Percentiles rank a stretch among this genome's conserved stretches.
Conservation (phyloP, 2,113 vertebrate genomes). For the Psephotus haematonotus region DNA sequence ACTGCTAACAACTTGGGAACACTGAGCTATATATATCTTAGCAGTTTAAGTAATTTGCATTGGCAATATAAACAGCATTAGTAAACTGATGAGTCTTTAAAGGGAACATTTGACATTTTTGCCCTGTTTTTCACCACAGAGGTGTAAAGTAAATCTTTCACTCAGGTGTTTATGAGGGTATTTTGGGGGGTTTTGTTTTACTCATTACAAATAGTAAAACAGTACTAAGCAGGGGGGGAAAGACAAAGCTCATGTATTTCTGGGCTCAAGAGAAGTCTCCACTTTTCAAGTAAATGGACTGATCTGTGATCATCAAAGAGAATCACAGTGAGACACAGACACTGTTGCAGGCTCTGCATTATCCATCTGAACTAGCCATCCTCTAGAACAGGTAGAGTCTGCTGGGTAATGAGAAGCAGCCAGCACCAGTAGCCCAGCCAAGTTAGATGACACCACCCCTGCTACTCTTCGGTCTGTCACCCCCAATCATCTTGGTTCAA, state of each 20-base stretch:
- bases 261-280: background rate
- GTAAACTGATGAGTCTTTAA: background rate
- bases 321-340: background rate
- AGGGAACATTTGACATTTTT: background rate
- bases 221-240: background rate
- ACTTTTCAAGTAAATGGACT: background rate
- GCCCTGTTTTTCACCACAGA: background rate
- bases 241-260: background rate
- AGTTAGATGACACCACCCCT: background rate
- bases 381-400: background rate
- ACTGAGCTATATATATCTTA: background rate
- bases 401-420: background rate
- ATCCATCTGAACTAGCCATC: background rate
- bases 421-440: background rate
- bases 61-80: background rate
- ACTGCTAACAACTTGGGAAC: background rate
- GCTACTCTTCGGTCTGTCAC: background rate
- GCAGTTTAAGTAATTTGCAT: background rate
- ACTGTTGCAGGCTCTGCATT: background rate
- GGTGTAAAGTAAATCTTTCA: background rate
- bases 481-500: rapidly evolving
- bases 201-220: background rate
- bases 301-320: background rate
- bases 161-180: background rate
- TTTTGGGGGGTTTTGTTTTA: background rate